Base-by-base conservation (phyloP, 1,140 invertebrate species). In the Drosophila nannoptera region DNA sequence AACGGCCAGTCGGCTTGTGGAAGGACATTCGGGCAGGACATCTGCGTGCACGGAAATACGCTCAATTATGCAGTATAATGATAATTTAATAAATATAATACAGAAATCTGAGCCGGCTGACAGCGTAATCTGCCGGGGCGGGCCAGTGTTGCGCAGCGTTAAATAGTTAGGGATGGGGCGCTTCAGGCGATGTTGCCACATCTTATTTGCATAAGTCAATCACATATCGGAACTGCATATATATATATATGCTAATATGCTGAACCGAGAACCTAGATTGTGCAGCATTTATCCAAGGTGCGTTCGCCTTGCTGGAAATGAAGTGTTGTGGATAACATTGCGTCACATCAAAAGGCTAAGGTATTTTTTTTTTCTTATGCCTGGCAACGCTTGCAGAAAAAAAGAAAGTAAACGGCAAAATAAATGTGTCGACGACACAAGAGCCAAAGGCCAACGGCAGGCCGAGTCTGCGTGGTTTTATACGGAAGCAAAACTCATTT, bases 401-500 rank as follows among this genome's bases (percentile, higher is more conserved):
- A 54, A 22, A 43, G 48, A 50, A 69, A 54, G 45, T 45, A 8
- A 56, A 32, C 11, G 50, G 45, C 62, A 80, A 80, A 73, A 75
- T 59, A 76, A 64, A 84, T 69, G 76, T 86, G 77, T 84, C 80
- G 63, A 66, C 60, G 49, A 72, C 68, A 77, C 66, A 72, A 73
- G 14, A 71, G 42, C 50, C 38, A 50, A 33, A 33, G 48, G 48
- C 48, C 38, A 55, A 43, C 40, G 45, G 14, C 50, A 45, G 35
- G 58, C 48, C 56, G 22, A 31, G 12, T 56, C 12, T 40, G 14
- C 4, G 8, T 14, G 12, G 31, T 31, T 12, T 56, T 68, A 78
- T 70, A 69, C 73, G 80, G 66, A 78, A 86, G 81, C 73, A 48
- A 77, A 77, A 86, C 70, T 73, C 77, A 86, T 84, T 84, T 87